Evolutionary conservation across 1,140 invertebrate species (phyloP), one percentile per base, ranked within the genome.

Genomic region (Drosophila pallidifrons): DNA sequence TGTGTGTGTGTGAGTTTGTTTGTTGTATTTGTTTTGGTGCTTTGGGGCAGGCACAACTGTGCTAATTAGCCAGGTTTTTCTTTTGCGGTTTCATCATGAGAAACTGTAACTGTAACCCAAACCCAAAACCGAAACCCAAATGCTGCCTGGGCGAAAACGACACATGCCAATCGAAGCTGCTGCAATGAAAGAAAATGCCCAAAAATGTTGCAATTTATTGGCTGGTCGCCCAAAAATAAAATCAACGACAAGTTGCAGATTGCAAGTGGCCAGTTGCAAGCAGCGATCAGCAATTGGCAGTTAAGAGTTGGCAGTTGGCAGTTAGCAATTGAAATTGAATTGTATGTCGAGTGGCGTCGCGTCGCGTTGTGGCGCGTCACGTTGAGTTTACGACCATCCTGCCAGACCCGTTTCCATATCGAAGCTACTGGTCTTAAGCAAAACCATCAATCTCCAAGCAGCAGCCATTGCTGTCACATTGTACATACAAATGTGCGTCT

Each of bases 361-460:
- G 55, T 68, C 38, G 38, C 38, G 38, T 41, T 41, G 28, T 59
- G 16, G 43, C 45, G 49, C 64, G 46, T 20, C 41, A 43, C 41
- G 41, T 43, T 43, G 41, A n/a, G 41, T 13, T 43, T 15, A 30
- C 67, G 64, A 51, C 74, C 82, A 86, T 85, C 82, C 81, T 88
- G 82, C 80, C 67, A 88, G 85, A 88, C 83, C 85, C 75, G 83
- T 88, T 88, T 83, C 57, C 71, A 65, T 51, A 57, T 47, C 59
- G 51, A 54, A 67, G 85, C 82, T 88, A 88, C 83, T 88, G 83
- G 83, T 88, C 83, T 88, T 88, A 77, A 81, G 81, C 85, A 88
- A 88, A 88, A 63, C 83, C 83, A 88, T 88, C 83, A 88, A 88
- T 88, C 83, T 88, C 73, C 77, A 68, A 57, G 30, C 74, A 60